phyloP scores from a whole-genome alignment of 1,140 invertebrate species.

The Protaetia brevitarsis region DNA sequence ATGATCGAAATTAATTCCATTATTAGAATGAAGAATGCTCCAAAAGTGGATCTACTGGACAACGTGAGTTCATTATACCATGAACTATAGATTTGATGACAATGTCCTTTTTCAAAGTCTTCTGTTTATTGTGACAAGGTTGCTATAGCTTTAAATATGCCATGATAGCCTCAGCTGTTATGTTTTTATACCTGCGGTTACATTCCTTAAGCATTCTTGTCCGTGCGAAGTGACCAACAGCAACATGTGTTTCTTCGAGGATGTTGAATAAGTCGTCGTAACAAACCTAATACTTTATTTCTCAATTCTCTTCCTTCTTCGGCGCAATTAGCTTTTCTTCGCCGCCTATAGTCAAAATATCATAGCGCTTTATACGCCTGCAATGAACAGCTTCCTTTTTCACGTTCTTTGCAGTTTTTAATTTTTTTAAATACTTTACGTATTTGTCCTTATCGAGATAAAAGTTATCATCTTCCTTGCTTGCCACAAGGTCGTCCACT shows the following conservation, averaged over 20 bases:
- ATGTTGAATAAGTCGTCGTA: constrained; percentile 36
- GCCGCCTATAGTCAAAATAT: constrained; percentile 24
- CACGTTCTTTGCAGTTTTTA: constrained; percentile 13
- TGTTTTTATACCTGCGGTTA: constrained; percentile 30
- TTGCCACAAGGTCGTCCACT: too few species aligned
- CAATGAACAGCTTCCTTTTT: constrained; percentile 21
- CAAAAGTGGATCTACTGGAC: constrained; percentile 49
- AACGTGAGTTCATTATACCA: constrained; percentile 40
- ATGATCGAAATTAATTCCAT: constrained; percentile 48
- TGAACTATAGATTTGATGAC: constrained; percentile 40
- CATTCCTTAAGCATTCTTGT: constrained; percentile 32
- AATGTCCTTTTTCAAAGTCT: constrained; percentile 38
- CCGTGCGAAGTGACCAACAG: constrained; percentile 36
- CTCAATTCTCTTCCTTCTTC: constrained; percentile 26
- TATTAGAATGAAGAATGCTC: constrained; percentile 47
- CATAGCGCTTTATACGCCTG: constrained; percentile 21
- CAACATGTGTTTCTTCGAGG: constrained; percentile 32
- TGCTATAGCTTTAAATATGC: constrained; percentile 34
- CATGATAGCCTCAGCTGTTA: constrained; percentile 34
- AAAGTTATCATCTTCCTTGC: too few species aligned
- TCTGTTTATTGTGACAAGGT: constrained; percentile 33
- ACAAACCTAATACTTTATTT: constrained; percentile 35
- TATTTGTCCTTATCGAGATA: too few species aligned
- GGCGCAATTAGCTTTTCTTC: constrained; percentile 32
- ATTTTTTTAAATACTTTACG: too few species aligned